Percentiles rank a stretch among this genome's conserved stretches.
phyloP scores from a whole-genome alignment of 2,888 invertebrate species.

The Clanis bilineata region DNA sequence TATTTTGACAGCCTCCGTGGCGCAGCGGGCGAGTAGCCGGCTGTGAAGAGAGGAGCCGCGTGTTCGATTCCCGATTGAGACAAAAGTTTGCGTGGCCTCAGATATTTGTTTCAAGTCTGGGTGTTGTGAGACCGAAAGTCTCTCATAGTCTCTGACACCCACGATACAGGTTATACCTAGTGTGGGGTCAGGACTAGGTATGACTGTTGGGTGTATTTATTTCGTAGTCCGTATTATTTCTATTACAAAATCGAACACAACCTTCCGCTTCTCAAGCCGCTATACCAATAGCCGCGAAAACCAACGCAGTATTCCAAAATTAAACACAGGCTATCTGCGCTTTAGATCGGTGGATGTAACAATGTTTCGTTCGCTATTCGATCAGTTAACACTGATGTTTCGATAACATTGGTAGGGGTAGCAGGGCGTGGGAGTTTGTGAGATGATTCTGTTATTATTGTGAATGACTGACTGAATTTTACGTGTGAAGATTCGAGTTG shows the following conservation, averaged over 20 bases:
- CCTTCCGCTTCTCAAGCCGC: neutral
- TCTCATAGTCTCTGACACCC: too few relatives aligned
- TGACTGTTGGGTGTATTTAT: too few relatives aligned
- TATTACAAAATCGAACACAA: neutral
- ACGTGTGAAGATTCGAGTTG: neutral
- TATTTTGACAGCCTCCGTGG: too few relatives aligned
- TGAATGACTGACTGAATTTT: neutral
- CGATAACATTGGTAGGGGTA: constrained; percentile 14
- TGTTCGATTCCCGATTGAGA: too few relatives aligned
- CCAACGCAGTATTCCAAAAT: neutral
- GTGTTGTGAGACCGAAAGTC: too few relatives aligned
- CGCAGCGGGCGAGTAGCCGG: too few relatives aligned
- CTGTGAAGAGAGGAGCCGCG: too few relatives aligned
- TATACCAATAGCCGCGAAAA: neutral
- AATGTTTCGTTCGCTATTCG: constrained; percentile 9
- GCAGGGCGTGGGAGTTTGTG: neutral
- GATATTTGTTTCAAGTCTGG: too few relatives aligned
- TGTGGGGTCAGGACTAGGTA: too few relatives aligned
- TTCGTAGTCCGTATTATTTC: too few relatives aligned
- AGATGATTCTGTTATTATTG: neutral
- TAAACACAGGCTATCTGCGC: neutral
- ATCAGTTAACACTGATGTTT: constrained; percentile 13
- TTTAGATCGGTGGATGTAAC: neutral
- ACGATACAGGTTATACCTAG: too few relatives aligned
- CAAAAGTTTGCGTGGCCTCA: too few relatives aligned